Evolutionary conservation across 1,140 invertebrate genomes (phyloP), one percentile per base, ranked within the genome.

Genomic region (Arion vulgaris): DNA sequence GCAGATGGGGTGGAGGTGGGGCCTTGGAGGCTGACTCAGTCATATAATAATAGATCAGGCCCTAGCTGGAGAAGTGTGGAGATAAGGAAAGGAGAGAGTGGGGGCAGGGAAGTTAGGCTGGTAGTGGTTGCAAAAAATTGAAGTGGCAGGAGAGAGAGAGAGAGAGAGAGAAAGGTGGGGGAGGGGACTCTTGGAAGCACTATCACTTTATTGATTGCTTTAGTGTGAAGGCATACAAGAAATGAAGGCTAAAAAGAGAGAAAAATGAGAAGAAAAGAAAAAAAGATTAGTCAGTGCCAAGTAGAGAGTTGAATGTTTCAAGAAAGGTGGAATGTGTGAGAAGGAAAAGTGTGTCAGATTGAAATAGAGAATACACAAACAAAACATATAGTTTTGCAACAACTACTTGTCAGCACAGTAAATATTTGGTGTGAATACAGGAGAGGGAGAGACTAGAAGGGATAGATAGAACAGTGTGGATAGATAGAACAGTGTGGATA

Each of bases 1-100:
- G n/a, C n/a, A n/a, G n/a, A n/a, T n/a, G n/a, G n/a, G n/a, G n/a
- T n/a, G n/a, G 32, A 34, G 41, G n/a, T 4, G 71, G 41, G 71
- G 36, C 4, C n/a, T 11, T 71, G 23, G 15, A 13, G 32, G 68
- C 11, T 36, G 68, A 73, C 1, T 39, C 38, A 9, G 26, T 73
- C 36, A 15, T 19, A 73, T 39, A 73, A 39, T 73, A 73, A 73
- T 73, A 73, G 71, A 73, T 73, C 36, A 45, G n/a, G 36, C 23
- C 26, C 7, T 5, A 1, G n/a, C 62, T 66, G 17, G 5, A 66
- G 62, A 23, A 34, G 32, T 32, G 62, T 66, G 53, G 57, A 57
- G 32, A 57, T 28, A 45, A 79, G n/a, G 5, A 17, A 79, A 39
- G 9, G 36, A 34, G 69, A 41, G 28, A 36, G 38, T 51, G n/a